phyloP scores from a whole-genome alignment of 1,140 invertebrate genomes.

The Ceratosolen fusciceps region DNA sequence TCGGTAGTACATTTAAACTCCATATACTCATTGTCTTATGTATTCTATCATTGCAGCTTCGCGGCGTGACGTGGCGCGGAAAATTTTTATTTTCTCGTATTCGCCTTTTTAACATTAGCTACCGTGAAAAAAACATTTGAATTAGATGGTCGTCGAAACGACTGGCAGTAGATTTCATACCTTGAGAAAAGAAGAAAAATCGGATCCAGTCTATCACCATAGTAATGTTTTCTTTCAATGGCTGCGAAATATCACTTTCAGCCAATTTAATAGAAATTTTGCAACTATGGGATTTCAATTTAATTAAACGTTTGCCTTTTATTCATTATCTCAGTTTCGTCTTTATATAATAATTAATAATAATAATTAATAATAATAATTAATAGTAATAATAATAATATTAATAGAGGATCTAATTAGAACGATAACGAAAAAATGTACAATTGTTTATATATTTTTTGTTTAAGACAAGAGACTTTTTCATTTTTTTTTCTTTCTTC shows the following conservation, averaged over 20 bases:
- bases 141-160: constrained; percentile 58
- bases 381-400: constrained; percentile 46
- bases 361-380: constrained; percentile 45
- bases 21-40: constrained; percentile 32
- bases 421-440: constrained; percentile 50
- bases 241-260: constrained; percentile 33
- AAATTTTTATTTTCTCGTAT: constrained; percentile 35
- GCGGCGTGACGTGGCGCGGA: neutral
- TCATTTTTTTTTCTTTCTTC: constrained; percentile 41
- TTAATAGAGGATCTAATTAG: constrained; percentile 48
- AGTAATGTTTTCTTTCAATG: constrained; percentile 18
- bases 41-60: constrained; percentile 32
- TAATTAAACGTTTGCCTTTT: constrained; percentile 46
- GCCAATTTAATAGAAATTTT: constrained; percentile 40
- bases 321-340: constrained; percentile 46
- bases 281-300: constrained; percentile 45
- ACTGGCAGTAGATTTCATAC: constrained; percentile 63
- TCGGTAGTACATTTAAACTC: constrained; percentile 35
- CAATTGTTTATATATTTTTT: constrained; percentile 43
- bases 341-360: constrained; percentile 47
- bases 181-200: constrained; percentile 48
- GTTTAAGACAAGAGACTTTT: constrained; percentile 42
- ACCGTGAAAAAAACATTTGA: constrained; percentile 51
- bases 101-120: constrained; percentile 32
- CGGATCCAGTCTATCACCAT: constrained; percentile 43